Evolutionary conservation across 2,888 invertebrate species (phyloP).

Genomic region (Neoaliturus tenellus): DNA sequence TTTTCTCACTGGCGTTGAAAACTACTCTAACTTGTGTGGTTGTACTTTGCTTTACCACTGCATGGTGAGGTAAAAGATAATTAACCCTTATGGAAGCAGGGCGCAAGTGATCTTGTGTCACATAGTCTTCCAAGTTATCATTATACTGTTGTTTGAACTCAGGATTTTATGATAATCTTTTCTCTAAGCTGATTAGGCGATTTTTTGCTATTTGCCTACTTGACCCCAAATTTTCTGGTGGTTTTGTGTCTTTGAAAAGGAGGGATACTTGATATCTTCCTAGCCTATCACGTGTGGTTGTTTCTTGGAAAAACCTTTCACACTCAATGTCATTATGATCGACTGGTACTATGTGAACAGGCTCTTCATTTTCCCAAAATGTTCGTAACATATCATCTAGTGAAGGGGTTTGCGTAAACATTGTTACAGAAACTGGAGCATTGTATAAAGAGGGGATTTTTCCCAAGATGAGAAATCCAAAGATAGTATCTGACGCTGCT

Average conservation of each 20-base stretch:
- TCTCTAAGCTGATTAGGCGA: constrained; percentile 37
- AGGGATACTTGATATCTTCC: not conserved
- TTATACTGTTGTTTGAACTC: not conserved
- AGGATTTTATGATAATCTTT: constrained; percentile 13
- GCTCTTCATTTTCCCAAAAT: constrained; percentile 13
- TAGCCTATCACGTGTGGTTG: no score
- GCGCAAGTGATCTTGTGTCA: constrained; percentile 39
- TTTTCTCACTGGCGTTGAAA: constrained; percentile 1
- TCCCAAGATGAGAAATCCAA: constrained; percentile 16
- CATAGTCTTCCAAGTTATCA: constrained; percentile 42
- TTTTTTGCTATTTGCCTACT: not conserved
- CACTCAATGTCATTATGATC: no score
- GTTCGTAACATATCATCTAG: constrained; percentile 10
- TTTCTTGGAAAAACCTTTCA: no score
- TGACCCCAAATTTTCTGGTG: not conserved
- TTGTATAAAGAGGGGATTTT: not conserved
- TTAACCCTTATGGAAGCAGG: constrained; percentile 7
- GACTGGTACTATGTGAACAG: not conserved
- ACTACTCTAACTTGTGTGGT: constrained; percentile 41
- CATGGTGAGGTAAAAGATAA: constrained; percentile 56
- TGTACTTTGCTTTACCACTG: constrained; percentile 40
- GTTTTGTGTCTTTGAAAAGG: not conserved
- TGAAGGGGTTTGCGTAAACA: not conserved
- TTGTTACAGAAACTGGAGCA: no score
- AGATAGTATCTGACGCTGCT: not conserved